Base-by-base conservation (phyloP, 2,113 vertebrate genomes). In the Proteles cristata region DNA sequence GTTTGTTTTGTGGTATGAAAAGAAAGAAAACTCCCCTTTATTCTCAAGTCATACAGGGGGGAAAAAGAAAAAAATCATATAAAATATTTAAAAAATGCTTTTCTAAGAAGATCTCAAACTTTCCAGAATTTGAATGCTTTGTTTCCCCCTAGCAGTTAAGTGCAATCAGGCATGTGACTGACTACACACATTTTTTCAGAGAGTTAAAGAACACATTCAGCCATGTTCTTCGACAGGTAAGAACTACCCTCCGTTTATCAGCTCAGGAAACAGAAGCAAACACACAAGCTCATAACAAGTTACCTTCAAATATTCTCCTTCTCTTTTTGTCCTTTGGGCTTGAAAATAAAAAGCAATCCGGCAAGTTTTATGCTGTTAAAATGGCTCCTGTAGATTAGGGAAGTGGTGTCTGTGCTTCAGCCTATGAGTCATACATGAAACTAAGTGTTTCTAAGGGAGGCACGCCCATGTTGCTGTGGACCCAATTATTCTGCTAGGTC, bases 381-480 rank as follows among this genome's bases (percentile, higher is more conserved):
- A 99, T 99, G 99, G 99, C 99, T 98, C 98, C 99, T 98, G 97
- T 79, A 97, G 98, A 98, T 98, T 98, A 97, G 97, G 98, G 98
- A 99, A 99, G 99, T 98, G 98, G 98, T 98, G 98, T 98, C 98
- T 98, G 98, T 97, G 98, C 98, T 98, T 98, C 97, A 92, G 98
- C 98, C 98, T 98, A 98, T 99, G 99, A 99, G 94, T 99, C 99
- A 99, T 98, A 98, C 97, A 97, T 98, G 98, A 99, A 98, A 98
- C 98, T 96, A 98, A 98, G 98, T 98, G 98, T 98, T 98, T 98
- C 98, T 98, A 97, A 98, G 96, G 97, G 97, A 98, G 98, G 97
- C 98, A 98, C 98, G 98, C 98, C 98, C 98, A 98, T 98, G 98
- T 97, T 98, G 98, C 98, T 98, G 98, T 97, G 98, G 98, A 98